Evolutionary conservation across 2,888 invertebrate genomes (phyloP).

Genomic region (Scaptomyza cyrtandrae): DNA sequence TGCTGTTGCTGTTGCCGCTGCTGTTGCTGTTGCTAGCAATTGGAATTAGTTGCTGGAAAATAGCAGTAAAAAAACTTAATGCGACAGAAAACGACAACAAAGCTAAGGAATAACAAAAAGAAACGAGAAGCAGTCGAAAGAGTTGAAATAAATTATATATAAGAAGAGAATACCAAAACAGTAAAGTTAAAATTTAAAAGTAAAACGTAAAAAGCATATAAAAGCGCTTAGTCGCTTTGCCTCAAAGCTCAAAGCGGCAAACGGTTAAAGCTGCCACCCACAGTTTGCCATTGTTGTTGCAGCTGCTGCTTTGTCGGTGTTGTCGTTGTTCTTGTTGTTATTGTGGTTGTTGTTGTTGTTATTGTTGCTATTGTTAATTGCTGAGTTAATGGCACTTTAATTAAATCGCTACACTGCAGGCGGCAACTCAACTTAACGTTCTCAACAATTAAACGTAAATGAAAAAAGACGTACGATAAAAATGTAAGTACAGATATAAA

Average conservation of each 20-base stretch:
- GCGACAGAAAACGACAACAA: conserved; percentile 52
- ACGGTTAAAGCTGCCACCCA: conserved; percentile 52
- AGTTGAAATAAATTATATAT: not conserved
- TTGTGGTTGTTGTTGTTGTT: conserved; percentile 47
- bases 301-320: conserved; percentile 40
- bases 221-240: conserved; percentile 47
- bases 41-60: conserved; percentile 66
- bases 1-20: conserved; percentile 19
- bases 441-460: conserved; percentile 35
- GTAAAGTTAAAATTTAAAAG: not conserved
- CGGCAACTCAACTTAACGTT: conserved; percentile 24
- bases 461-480: conserved; percentile 4
- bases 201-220: conserved; percentile 18
- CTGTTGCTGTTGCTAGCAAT: conserved; percentile 35
- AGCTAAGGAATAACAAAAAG: conserved; percentile 28
- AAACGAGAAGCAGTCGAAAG: conserved; percentile 20
- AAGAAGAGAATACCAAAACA: conserved; percentile 2
- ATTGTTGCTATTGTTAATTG: conserved; percentile 81
- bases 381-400: conserved; percentile 83
- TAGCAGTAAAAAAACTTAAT: conserved; percentile 49
- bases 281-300: conserved; percentile 48
- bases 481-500: not conserved
- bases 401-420: conserved; percentile 81
- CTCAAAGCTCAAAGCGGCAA: conserved; percentile 47
- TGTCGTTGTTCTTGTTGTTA: conserved; percentile 36